Base-by-base conservation (phyloP, 2,113 vertebrate species). In the Notechis scutatus region DNA sequence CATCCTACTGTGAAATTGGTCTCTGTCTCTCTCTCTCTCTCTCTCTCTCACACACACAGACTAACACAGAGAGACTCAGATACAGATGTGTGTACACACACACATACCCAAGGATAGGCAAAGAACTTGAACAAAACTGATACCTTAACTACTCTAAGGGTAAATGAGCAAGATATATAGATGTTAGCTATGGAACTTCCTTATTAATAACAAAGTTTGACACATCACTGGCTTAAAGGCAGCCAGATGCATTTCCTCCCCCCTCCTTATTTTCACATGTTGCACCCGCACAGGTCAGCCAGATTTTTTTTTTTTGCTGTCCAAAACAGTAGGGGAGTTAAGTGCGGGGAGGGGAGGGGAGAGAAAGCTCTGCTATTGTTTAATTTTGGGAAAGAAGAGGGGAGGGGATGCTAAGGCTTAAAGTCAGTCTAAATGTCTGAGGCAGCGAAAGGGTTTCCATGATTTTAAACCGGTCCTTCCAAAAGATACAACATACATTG, bases 401-500 rank as follows among this genome's bases (percentile, higher is more conserved):
- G 26, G 21, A 42, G 3, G 57, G 20, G 15, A 89, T 55, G 11
- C 64, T 12, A 45, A 29, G 45, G 23, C 34, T 64, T 59, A 90
- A 50, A 15, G 42, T 54, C 15, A 26, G 81, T 21, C 15, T 93
- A 45, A 34, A 90, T 86, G 61, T 90, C 34, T 89, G 91, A 6
- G 18, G 57, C 50, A 29, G 90, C 91, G 89, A 95, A 95, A 95
- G 94, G 94, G 94, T 89, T 95, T 91, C 94, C 94, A 93, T 95
- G 93, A 91, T 90, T 95, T 92, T 54, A 9, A 90, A 50, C 61
- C 45, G 14, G 56, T 54, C 26, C 61, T 91, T 64, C 34, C 69
- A 85, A 91, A 93, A 94, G 90, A 92, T 56, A 50, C 47, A 52
- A 94, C 90, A 92, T 69, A 42, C 47, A 52, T 91, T 89, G 90